phyloP scores from a whole-genome alignment of 2,888 invertebrate species.

The Pristionchus exspectatus region DNA sequence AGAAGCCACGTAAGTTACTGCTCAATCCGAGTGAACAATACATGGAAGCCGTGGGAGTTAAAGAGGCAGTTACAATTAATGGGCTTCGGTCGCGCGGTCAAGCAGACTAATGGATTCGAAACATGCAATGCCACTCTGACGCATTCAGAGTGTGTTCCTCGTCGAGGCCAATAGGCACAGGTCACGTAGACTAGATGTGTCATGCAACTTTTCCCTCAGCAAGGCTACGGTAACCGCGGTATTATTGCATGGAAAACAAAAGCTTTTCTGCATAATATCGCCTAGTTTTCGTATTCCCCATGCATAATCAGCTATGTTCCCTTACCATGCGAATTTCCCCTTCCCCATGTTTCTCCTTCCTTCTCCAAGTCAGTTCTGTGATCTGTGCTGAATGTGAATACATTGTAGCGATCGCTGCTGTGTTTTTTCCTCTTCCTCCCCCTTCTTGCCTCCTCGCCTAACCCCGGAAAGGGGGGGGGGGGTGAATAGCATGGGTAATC shows the following conservation, averaged over 20 bases:
- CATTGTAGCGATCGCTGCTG: neutral
- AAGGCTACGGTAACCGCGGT: neutral
- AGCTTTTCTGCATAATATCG: neutral
- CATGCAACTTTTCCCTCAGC: neutral
- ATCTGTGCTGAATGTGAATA: conserved; percentile 26
- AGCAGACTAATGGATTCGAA: neutral
- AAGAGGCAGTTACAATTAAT: neutral
- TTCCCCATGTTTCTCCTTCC: neutral
- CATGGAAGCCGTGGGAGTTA: neutral
- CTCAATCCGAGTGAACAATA: neutral
- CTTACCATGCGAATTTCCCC: neutral
- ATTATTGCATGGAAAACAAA: neutral
- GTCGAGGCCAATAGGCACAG: neutral
- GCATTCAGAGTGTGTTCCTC: neutral
- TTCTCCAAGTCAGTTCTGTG: conserved; percentile 10
- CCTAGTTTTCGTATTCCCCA: neutral
- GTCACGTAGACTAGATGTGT: neutral
- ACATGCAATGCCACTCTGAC: neutral
- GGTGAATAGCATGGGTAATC: conserved; percentile 1
- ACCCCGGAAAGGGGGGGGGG: neutral
- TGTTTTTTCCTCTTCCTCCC: neutral
- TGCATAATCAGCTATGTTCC: neutral
- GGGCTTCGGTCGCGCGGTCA: neutral
- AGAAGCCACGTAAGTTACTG: neutral
- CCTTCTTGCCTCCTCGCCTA: neutral